Conservation (phyloP, 2,888 invertebrate species). For the Trissolcus japonicus region DNA sequence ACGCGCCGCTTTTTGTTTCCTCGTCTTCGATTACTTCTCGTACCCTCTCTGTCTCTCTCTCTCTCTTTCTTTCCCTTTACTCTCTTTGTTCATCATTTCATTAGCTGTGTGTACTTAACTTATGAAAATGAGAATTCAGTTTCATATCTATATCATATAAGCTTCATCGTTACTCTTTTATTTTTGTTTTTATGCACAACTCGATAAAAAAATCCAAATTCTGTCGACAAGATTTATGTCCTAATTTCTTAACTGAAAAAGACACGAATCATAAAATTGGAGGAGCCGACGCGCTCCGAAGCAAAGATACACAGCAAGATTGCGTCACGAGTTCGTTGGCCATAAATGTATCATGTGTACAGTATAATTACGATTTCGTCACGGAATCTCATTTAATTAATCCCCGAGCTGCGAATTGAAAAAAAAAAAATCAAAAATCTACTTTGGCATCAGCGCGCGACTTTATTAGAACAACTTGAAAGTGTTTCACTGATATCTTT, state of each 20-base stretch:
- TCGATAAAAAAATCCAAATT: neutral
- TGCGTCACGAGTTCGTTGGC: constrained; percentile 7
- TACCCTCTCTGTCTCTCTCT: neutral
- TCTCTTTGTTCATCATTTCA: neutral
- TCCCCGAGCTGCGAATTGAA: neutral
- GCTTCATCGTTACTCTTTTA: too few species aligned
- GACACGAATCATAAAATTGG: constrained; percentile 8
- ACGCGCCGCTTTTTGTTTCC: constrained; percentile 1
- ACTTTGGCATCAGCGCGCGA: neutral
- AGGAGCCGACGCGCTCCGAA: too few species aligned
- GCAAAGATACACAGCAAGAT: constrained; percentile 9
- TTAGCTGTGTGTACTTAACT: neutral
- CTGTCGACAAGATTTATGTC: constrained; percentile 4
- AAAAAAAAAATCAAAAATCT: constrained; percentile 15
- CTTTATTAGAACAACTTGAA: constrained; percentile 22
- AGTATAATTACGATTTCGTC: constrained; percentile 16
- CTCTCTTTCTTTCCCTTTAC: neutral
- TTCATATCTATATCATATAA: neutral
- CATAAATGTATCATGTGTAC: neutral
- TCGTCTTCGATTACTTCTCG: neutral
- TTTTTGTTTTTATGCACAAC: neutral
- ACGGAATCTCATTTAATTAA: constrained; percentile 12
- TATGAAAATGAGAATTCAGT: neutral
- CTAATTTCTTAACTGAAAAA: constrained; percentile 12
- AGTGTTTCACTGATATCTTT: neutral